Percentiles rank a stretch among this genome's conserved stretches.
Evolutionary conservation across 1,140 invertebrate genomes (phyloP).

Genomic region (Thaumatotibia leucotreta): DNA sequence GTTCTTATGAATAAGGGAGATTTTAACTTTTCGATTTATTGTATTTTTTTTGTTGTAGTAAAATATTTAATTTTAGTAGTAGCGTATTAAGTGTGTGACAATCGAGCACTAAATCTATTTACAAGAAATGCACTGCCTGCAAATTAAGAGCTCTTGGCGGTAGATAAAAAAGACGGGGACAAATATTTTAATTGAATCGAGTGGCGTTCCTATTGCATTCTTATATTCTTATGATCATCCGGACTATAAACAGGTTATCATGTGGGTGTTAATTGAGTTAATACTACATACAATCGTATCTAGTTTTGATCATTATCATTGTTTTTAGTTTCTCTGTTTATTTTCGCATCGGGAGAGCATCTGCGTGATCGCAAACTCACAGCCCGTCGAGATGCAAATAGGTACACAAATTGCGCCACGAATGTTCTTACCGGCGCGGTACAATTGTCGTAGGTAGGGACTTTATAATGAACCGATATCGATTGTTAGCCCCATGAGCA

Average conservation of each 20-base stretch:
- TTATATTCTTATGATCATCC: neutral
- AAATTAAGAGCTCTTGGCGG: too few species aligned
- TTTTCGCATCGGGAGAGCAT: slow-evolving; percentile 30
- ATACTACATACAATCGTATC: neutral
- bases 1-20: too few species aligned
- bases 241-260: neutral
- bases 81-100: neutral
- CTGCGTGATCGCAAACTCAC: slow-evolving; percentile 49
- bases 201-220: neutral
- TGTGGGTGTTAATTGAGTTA: neutral
- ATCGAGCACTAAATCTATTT: neutral
- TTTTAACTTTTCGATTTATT: too few species aligned
- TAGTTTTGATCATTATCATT: slow-evolving; percentile 9
- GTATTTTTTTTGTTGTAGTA: too few species aligned
- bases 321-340: slow-evolving; percentile 27
- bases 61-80: too few species aligned
- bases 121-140: neutral
- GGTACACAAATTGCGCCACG: slow-evolving; percentile 54
- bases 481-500: slow-evolving; percentile 23
- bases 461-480: slow-evolving; percentile 52
- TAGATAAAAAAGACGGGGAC: too few species aligned
- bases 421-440: slow-evolving; percentile 47
- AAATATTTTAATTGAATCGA: neutral
- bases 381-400: slow-evolving; percentile 54
- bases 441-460: slow-evolving; percentile 30